Evolutionary conservation across 2,113 vertebrate genomes (phyloP), one percentile per base, ranked within the genome.

Genomic region (Pelmatolapia mariae): DNA sequence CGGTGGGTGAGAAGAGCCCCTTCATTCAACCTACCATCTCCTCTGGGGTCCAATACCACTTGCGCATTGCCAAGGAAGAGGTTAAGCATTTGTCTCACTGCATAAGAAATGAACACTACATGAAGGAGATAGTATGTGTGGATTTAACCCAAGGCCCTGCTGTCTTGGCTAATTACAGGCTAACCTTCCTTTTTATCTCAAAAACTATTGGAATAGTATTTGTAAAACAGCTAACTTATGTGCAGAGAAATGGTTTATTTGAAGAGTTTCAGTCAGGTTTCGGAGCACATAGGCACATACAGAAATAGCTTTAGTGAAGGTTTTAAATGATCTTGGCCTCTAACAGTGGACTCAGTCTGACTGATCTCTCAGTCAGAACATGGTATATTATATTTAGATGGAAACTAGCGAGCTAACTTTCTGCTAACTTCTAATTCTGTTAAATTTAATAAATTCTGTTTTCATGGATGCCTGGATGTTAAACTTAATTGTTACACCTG

Each of bases 21-120:
- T 53, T 53, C 50, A 53, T n/a, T 53, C 50, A 53, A 53, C 50
- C 9, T 53, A 53, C 50, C 19, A 53, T 10, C 50, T 53, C n/a
- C 50, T n/a, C 50, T 53, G 19, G 50, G 50, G 19, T 2, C 19
- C 0, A 53, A n/a, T 53, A 53, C 9, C 50, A 53, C 9, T 53
- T n/a, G 2, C 0, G 5, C 50, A 98, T 99, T 7, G 98, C 98
- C 89, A 98, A 95, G 90, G 98, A 99, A 88, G 98, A 99, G 98
- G 98, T 98, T 94, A 15, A 56, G n/a, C 22, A 13, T 22, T 53
- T 29, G 15, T 54, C 86, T 83, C n/a, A 50, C 3, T 86, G 80
- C 43, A 68, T 10, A 59, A n/a, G 5, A 84, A 56, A 78, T 66
- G 0, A 54, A 24, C 13, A 18, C 18, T 36, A n/a, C 2, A 9